These are phyloP conservation scores for Prosapia bicincta DNA, from an alignment of 2,888 invertebrate species.

Conservation along the genomic window DNA sequence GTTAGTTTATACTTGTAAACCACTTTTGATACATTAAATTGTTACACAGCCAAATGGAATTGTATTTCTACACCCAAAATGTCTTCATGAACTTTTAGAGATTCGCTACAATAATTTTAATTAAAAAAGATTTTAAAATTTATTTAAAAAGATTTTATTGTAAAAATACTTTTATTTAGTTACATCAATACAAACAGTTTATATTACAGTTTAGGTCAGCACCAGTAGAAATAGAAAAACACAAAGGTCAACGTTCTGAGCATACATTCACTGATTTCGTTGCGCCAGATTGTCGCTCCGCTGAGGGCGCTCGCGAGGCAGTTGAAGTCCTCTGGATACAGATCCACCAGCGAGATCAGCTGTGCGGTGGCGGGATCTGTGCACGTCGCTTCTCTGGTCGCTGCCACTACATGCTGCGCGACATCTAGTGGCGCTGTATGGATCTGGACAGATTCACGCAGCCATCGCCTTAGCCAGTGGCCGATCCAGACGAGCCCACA, in stretches of 20 bases:
- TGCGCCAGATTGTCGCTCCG: constrained; percentile 43
- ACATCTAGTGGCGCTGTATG: constrained; percentile 57
- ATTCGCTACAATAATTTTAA: too few species aligned
- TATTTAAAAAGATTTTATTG: neutral
- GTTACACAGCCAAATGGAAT: too few species aligned
- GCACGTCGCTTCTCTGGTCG: constrained; percentile 66
- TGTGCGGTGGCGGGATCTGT: constrained; percentile 60
- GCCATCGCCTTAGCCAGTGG: constrained; percentile 84
- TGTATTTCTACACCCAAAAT: too few species aligned
- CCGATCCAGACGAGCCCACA: constrained; percentile 81
- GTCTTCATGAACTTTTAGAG: too few species aligned
- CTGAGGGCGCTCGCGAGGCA: constrained; percentile 86
- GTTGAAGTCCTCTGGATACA: constrained; percentile 73
- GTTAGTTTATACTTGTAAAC: too few species aligned
- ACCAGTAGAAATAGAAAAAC: neutral
- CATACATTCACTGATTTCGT: neutral
- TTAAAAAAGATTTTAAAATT: neutral
- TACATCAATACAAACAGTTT: neutral
- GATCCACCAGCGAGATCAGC: constrained; percentile 64
- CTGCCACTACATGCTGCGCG: constrained; percentile 48
- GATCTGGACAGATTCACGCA: constrained; percentile 77
- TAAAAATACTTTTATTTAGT: too few species aligned
- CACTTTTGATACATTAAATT: too few species aligned
- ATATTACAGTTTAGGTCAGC: neutral
- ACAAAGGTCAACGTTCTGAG: neutral